Conservation (phyloP, 2,888 invertebrate species). For the Lottia gigantea region DNA sequence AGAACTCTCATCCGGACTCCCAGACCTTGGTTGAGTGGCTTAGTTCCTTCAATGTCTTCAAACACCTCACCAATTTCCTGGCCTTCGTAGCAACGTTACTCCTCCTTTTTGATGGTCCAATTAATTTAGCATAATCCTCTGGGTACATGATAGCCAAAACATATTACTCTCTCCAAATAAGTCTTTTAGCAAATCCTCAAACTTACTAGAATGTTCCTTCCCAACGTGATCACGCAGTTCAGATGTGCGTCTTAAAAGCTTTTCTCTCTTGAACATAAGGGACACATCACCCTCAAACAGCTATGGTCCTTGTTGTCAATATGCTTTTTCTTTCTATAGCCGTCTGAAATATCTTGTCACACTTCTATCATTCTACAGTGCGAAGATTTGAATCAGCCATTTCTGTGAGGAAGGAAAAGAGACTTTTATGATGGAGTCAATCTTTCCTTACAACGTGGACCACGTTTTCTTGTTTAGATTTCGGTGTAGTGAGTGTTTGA, state of each 20-base stretch:
- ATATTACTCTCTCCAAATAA: not conserved
- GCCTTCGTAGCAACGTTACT: not conserved
- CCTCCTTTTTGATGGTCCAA: not conserved
- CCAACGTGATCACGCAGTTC: not conserved
- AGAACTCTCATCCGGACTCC: too few relatives aligned
- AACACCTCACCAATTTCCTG: not conserved
- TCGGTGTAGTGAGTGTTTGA: too few relatives aligned
- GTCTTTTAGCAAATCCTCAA: not conserved
- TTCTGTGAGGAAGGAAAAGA: too few relatives aligned
- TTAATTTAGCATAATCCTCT: not conserved
- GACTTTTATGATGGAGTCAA: too few relatives aligned
- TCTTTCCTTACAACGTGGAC: too few relatives aligned
- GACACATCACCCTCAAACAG: constrained; percentile 6
- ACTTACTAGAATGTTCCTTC: not conserved
- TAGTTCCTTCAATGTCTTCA: not conserved
- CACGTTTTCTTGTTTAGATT: too few relatives aligned
- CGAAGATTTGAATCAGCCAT: too few relatives aligned
- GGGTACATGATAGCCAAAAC: not conserved
- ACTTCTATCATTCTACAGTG: not conserved
- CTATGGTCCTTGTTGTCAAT: constrained; percentile 9
- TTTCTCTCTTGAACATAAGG: not conserved
- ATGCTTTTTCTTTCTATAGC: constrained; percentile 9
- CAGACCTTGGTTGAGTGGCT: too few relatives aligned
- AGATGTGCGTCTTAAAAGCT: not conserved
- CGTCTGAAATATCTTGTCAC: constrained; percentile 1